Evolutionary conservation across 2,797 vertebrate genomes (phyloP).

Genomic region (Cuculus canorus): DNA sequence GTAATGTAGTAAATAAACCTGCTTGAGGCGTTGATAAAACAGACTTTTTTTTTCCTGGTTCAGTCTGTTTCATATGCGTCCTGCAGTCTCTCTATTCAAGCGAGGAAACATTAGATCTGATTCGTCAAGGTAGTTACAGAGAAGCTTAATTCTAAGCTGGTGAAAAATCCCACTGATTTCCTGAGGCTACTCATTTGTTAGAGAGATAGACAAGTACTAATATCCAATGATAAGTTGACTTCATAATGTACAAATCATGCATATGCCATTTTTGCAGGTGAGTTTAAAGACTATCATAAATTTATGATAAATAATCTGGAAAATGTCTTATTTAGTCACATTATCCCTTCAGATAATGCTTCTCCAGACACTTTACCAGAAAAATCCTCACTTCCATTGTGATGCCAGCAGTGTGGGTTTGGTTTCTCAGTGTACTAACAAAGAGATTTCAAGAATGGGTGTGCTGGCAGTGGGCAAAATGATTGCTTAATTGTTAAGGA

Average conservation of each 20-base stretch:
- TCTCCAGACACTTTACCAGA: background rate
- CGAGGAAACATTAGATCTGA: background rate
- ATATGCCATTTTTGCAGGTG: background rate
- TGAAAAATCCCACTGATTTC: background rate
- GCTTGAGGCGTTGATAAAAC: background rate
- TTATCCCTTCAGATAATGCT: rapidly evolving
- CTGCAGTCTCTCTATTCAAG: rapidly evolving
- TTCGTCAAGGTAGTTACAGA: background rate
- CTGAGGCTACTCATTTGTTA: background rate
- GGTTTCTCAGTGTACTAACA: background rate
- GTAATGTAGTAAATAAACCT: background rate
- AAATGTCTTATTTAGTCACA: background rate
- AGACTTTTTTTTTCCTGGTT: rapidly evolving
- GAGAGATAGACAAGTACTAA: background rate
- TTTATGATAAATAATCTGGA: background rate
- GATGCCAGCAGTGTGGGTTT: background rate
- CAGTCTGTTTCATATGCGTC: background rate
- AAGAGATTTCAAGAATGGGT: background rate
- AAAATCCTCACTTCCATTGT: rapidly evolving
- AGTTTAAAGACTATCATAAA: background rate
- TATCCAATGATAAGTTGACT: background rate
- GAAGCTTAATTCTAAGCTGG: background rate
- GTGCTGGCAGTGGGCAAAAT: background rate
- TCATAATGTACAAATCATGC: background rate
- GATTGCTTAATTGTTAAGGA: background rate